phyloP scores from a whole-genome alignment of 2,797 vertebrate species.

The Protosalanx chinensis region DNA sequence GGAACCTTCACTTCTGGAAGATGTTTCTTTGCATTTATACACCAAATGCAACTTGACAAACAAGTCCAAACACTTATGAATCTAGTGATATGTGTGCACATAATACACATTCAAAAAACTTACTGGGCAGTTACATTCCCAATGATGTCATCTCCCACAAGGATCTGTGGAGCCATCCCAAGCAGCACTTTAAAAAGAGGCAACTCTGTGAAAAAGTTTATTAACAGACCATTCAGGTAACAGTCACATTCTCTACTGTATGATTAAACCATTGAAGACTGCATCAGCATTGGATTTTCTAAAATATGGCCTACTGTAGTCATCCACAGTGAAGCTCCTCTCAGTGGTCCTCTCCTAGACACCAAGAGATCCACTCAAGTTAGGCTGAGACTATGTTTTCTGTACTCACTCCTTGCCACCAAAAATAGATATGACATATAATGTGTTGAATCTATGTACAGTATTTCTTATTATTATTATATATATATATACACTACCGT shows the following conservation, averaged over 20 bases:
- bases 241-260: background rate
- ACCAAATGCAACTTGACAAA: background rate
- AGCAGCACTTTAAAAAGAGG: constrained; percentile 56
- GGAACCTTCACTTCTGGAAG: background rate
- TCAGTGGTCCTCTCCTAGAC: constrained; percentile 45
- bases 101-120: constrained; percentile 30
- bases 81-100: background rate
- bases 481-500: too few relatives aligned
- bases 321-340: constrained; percentile 52
- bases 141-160: constrained; percentile 46
- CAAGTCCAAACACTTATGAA: too few relatives aligned
- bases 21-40: background rate
- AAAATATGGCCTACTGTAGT: constrained; percentile 46
- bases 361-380: background rate
- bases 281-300: background rate
- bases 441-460: background rate
- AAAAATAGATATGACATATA: background rate
- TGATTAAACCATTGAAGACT: background rate
- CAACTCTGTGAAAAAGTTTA: constrained; percentile 34
- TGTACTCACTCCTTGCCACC: background rate
- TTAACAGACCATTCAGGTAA: background rate
- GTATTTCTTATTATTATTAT: background rate
- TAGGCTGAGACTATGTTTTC: background rate
- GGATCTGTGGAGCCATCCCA: constrained; percentile 38
- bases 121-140: constrained; percentile 64